Percentiles rank a stretch among this genome's conserved stretches.
These are phyloP conservation scores for Troilus luridus DNA, from an alignment of 2,888 invertebrate species.

Conservation along the genomic window DNA sequence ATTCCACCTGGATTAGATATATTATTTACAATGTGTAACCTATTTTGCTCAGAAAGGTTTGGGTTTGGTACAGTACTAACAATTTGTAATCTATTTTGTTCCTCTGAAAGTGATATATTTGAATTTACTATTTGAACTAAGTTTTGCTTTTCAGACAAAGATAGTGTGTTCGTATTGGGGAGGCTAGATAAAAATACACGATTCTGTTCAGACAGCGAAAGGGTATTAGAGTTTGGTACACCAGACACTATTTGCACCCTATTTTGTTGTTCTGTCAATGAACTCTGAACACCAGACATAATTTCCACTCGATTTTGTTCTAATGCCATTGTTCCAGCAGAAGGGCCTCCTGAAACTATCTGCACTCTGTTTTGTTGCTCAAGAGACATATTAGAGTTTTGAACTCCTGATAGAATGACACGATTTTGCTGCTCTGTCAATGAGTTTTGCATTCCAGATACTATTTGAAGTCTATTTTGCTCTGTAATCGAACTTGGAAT, in stretches of 20 bases:
- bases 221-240: conserved; percentile 64
- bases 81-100: conserved; percentile 65
- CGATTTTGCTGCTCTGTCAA: conserved; percentile 62
- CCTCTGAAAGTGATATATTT: conserved; percentile 64
- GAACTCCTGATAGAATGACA: conserved; percentile 63
- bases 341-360: conserved; percentile 61
- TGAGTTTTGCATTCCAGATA: conserved; percentile 59
- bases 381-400: conserved; percentile 63
- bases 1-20: conserved; percentile 60
- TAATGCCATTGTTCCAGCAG: conserved; percentile 61
- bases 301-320: conserved; percentile 66
- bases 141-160: conserved; percentile 65
- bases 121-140: conserved; percentile 63
- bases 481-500: conserved; percentile 64
- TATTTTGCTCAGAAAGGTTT: conserved; percentile 63
- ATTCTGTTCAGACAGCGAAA: conserved; percentile 64
- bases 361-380: conserved; percentile 63
- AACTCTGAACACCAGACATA: conserved; percentile 64
- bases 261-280: conserved; percentile 64
- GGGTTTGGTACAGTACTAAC: conserved; percentile 63
- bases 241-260: conserved; percentile 66
- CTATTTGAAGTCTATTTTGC: conserved; percentile 60
- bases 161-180: conserved; percentile 63
- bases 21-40: conserved; percentile 65
- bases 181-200: conserved; percentile 61